These are phyloP conservation scores for Hyles euphorbiae DNA, from an alignment of 1,140 invertebrate species.

Conservation along the genomic window DNA sequence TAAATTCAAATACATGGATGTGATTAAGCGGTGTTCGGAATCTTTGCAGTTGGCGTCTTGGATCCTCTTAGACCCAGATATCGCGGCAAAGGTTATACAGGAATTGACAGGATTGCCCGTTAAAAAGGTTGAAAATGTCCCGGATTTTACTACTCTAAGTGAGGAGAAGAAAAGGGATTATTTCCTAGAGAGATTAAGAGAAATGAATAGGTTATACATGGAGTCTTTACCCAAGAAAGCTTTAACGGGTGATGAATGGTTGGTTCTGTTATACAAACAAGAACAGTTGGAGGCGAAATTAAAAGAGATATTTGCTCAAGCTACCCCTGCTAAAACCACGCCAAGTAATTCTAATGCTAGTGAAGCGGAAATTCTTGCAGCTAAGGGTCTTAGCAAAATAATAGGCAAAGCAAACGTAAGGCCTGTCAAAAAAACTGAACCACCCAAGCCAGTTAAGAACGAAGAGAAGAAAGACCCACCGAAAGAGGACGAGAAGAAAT, in stretches of 20 bases:
- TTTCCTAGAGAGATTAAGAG: slow-evolving; percentile 51
- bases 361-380: slow-evolving; percentile 67
- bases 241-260: slow-evolving; percentile 60
- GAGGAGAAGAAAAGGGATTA: slow-evolving; percentile 51
- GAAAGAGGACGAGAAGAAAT: slow-evolving; percentile 41
- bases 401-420: slow-evolving; percentile 55
- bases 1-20: slow-evolving; percentile 60
- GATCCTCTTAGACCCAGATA: slow-evolving; percentile 53
- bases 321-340: slow-evolving; percentile 29
- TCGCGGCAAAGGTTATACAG: slow-evolving; percentile 49
- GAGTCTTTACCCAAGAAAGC: slow-evolving; percentile 55
- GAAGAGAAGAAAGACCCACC: slow-evolving; percentile 34
- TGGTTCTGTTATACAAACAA: slow-evolving; percentile 60
- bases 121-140: slow-evolving; percentile 41
- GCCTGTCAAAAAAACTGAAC: slow-evolving; percentile 42
- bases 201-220: slow-evolving; percentile 61
- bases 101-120: slow-evolving; percentile 48
- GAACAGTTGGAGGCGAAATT: slow-evolving; percentile 60
- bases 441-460: slow-evolving; percentile 29
- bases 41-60: slow-evolving; percentile 50
- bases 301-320: slow-evolving; percentile 45
- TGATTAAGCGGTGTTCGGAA: slow-evolving; percentile 48
- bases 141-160: slow-evolving; percentile 41
- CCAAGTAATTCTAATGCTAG: slow-evolving; percentile 35
- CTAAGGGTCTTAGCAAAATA: slow-evolving; percentile 66